Base-by-base conservation (phyloP, 2,888 invertebrate genomes). In the Mythimna ferrago region DNA sequence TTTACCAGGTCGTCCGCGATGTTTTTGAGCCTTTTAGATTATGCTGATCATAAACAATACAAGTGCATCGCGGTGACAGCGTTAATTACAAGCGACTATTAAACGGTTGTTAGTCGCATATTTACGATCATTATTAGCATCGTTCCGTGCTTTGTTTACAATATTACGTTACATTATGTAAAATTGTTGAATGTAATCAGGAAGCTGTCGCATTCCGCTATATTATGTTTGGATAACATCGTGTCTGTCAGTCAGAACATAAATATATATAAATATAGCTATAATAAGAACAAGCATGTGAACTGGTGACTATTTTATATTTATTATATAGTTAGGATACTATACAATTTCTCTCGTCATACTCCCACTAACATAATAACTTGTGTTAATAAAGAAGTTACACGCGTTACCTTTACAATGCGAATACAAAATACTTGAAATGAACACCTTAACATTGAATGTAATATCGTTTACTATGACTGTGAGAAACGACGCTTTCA, bases 401-500 rank as follows among this genome's bases (percentile, higher is more conserved):
- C 88, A 85, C 82, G 56, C 70, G 26, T 78, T 78, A 70, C 63
- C 63, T 66, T 73, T 73, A 81, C 75, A 75, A 81, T 81, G 81
- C 62, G 81, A 78, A 73, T 70, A 80, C 79, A 71, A 73, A 73
- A 75, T 78, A 78, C 72, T 78, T 78, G 69, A 88, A 89, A 90
- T 86, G 87, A 86, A 86, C 89, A 89, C 89, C 84, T 88, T 87
- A 83, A 84, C 90, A 89, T 89, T 88, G 88, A 90, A 85, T 84
- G 77, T 84, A 83, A 81, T 89, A 89, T 85, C 87, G 88, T 86
- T 88, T 88, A 86, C 86, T 85, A 83, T 78, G 79, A 76, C 77
- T 88, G 90, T 93, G 94, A 92, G 95, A 95, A 94, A 89, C 84
- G 67, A 89, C 93, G 95, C 95, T 96, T 96, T 96, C 95, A 91